These are phyloP conservation scores for Astreopora myriophthalma DNA, from an alignment of 64 coral and sea anemone species.

Conservation along the genomic window DNA sequence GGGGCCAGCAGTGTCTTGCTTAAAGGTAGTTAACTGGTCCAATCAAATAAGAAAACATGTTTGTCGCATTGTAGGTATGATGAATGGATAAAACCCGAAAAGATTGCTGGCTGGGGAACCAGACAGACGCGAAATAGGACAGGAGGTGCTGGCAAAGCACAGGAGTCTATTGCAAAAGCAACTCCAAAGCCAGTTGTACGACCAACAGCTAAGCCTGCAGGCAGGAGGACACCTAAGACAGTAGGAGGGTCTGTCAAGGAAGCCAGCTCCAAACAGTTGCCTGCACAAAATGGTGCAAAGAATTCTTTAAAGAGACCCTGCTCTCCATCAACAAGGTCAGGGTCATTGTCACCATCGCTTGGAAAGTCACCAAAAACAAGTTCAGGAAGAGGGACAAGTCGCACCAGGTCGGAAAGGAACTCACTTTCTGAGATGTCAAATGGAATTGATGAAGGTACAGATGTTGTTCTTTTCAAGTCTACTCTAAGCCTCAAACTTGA, in stretches of 20 bases:
- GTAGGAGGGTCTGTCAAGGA: conserved; percentile 15
- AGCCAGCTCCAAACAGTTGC: not conserved
- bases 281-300: conserved; percentile 40
- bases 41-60: no score
- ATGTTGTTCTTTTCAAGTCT: no score
- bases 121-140: conserved; percentile 70
- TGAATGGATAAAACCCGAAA: conserved; percentile 94
- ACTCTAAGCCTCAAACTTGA: no score
- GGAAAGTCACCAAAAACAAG: conserved; percentile 63
- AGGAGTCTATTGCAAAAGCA: conserved; percentile 42
- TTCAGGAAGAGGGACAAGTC: conserved; percentile 43
- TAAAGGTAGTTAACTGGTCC: no score
- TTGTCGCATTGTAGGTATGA: conserved; percentile 64
- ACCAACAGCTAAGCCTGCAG: conserved; percentile 24
- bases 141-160: conserved; percentile 33
- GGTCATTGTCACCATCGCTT: conserved; percentile 23
- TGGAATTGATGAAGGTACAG: conserved; percentile 65
- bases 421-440: conserved; percentile 41
- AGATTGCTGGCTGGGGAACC: conserved; percentile 76
- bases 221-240: not conserved
- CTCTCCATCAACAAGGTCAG: conserved; percentile 64
- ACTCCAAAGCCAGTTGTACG: conserved; percentile 75
- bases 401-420: conserved; percentile 72
- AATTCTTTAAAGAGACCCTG: conserved; percentile 60
- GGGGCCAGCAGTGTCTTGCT: no score